Percentiles rank a stretch among this genome's conserved stretches.
Conservation (phyloP, 2,113 vertebrate species). For the Cephalopterus ornatus region DNA sequence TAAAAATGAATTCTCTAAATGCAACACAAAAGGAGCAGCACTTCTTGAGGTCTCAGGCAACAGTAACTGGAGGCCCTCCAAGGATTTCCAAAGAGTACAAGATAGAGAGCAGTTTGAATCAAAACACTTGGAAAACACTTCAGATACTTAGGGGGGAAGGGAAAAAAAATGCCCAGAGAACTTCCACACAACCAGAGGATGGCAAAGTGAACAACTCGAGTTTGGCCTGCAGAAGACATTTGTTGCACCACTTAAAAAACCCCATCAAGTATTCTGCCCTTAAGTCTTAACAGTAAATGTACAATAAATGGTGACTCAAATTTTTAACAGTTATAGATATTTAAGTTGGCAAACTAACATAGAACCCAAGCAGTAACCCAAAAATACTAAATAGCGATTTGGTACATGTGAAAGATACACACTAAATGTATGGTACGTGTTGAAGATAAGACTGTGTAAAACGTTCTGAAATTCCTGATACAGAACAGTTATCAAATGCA, state of each 20-base stretch:
- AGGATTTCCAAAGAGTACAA: not conserved
- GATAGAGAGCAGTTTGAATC: not conserved
- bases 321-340: not conserved
- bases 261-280: not conserved
- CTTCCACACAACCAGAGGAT: not conserved
- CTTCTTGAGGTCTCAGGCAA: not conserved
- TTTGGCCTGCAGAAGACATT: not conserved
- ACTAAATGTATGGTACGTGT: no score
- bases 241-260: not conserved
- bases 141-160: not conserved
- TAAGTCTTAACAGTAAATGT: not conserved
- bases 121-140: not conserved
- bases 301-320: not conserved
- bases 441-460: not conserved
- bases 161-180: not conserved
- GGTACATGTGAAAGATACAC: not conserved
- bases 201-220: not conserved
- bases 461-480: not conserved
- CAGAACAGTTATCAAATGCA: not conserved
- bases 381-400: not conserved
- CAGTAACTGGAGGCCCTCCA: not conserved
- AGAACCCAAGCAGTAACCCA: not conserved
- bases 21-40: not conserved
- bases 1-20: not conserved
- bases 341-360: not conserved